These are phyloP conservation scores for Oxyruncus cristatus DNA, from an alignment of 2,113 vertebrate species.

Conservation along the genomic window DNA sequence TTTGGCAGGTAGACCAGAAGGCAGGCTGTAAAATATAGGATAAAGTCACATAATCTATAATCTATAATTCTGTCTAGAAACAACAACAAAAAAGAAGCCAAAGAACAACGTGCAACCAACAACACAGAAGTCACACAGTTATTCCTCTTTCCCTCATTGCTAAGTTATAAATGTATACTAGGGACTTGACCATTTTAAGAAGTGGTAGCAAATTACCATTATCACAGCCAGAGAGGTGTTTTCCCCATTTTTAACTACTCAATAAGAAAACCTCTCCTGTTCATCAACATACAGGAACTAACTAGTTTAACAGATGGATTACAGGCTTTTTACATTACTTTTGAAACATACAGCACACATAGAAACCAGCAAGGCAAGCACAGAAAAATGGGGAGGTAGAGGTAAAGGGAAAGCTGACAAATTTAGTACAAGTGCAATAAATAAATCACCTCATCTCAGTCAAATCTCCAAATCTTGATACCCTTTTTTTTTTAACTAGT, in stretches of 20 bases:
- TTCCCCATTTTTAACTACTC: background rate
- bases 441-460: background rate
- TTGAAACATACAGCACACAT: background rate
- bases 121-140: background rate
- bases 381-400: background rate
- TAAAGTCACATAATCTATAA: background rate
- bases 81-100: too few relatives aligned
- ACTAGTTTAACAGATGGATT: background rate
- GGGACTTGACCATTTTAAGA: background rate
- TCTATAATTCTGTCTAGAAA: background rate
- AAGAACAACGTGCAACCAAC: background rate
- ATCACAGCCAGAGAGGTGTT: background rate
- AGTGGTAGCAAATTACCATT: background rate
- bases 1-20: background rate
- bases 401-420: background rate
- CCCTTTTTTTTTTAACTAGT: background rate
- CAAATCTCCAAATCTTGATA: background rate
- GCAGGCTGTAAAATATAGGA: background rate
- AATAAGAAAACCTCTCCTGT: background rate
- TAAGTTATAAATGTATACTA: background rate
- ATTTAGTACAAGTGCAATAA: background rate
- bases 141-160: background rate
- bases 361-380: background rate
- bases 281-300: background rate
- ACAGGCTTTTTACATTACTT: background rate